Percentiles rank a stretch among this genome's conserved stretches.
Conservation (phyloP, 2,888 invertebrate species). For the Deroplatys truncata region DNA sequence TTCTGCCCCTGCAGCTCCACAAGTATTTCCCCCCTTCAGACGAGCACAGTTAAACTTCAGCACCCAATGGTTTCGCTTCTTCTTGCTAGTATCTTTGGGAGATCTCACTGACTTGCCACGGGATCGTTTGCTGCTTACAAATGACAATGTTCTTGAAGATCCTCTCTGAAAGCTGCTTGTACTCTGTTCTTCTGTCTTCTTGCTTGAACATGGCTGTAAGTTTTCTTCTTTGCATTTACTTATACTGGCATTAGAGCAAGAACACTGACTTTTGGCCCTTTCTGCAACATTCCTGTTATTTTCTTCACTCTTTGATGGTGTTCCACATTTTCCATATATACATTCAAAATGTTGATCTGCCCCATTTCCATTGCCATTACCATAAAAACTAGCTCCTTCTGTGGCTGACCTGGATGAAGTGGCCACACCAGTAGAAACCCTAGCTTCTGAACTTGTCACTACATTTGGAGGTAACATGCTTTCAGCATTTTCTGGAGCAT, state of each 20-base stretch:
- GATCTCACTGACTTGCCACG: constrained; percentile 32
- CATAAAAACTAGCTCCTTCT: neutral
- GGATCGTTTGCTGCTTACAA: constrained; percentile 29
- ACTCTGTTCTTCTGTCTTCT: constrained; percentile 14
- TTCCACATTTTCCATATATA: constrained; percentile 33
- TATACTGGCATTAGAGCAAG: constrained; percentile 4
- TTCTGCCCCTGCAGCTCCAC: constrained; percentile 28
- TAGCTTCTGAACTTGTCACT: neutral
- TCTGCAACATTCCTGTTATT: constrained; percentile 26
- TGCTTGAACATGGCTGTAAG: neutral
- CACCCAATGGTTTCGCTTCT: constrained; percentile 39
- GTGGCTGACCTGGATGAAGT: neutral
- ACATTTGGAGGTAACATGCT: constrained; percentile 18
- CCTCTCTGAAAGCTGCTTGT: constrained; percentile 6
- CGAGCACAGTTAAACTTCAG: constrained; percentile 38
- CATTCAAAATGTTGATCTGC: constrained; percentile 35
- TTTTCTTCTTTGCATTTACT: constrained; percentile 7
- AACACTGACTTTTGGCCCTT: neutral
- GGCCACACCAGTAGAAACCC: neutral
- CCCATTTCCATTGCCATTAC: constrained; percentile 25
- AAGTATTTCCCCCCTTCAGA: constrained; percentile 26
- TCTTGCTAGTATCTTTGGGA: constrained; percentile 35
- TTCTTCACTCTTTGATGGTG: constrained; percentile 20
- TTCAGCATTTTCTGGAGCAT: constrained; percentile 30
- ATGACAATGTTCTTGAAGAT: constrained; percentile 21